Evolutionary conservation across 2,797 vertebrate species (phyloP), one percentile per base, ranked within the genome.

Genomic region (Rachycentron canadum): DNA sequence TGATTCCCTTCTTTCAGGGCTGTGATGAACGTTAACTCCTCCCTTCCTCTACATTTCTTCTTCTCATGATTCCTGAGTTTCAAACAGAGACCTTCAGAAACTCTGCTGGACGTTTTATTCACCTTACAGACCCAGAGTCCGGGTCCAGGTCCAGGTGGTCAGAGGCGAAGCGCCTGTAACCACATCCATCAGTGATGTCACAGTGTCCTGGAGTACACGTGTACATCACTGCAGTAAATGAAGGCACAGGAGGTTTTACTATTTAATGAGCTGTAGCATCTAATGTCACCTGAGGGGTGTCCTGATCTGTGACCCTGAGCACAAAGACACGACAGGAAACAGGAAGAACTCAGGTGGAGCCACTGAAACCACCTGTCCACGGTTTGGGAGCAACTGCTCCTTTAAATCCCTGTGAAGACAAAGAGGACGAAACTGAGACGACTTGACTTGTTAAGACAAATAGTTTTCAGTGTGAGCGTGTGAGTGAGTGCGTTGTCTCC

Each of bases 391-490:
- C 10, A 21, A 49, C 45, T 49, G 43, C 5, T 45, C 43, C 43
- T 7, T 19, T 45, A 45, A 45, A 21, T 45, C 43, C 43, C 7
- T 21, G 43, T 45, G 21, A 49, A 12, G 9, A 49, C 10, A n/a
- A 49, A 49, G 47, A 49, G 47, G 47, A 1, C 23, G 47, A 49
- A 55, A 63, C 28, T 28, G n/a, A 66, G 38, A 40, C 2, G 26
- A 26, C 12, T 0, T 8, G 21, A 70, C 72, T 25, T 63, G 75
- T 73, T 65, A 36, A 43, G 34, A 32, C 43, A 11, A n/a, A 63
- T 36, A 12, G 19, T 21, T 68, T 41, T 55, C 36, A 32, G 43
- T 50, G 60, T 62, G 43, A 16, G 61, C 34, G 28, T 38, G 47
- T 36, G 30, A 57, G 28, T 28, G 21, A 38, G 43, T 52, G 62